These are phyloP conservation scores for Nyctereutes procyonoides DNA, from an alignment of 2,113 vertebrate genomes.

Conservation along the genomic window DNA sequence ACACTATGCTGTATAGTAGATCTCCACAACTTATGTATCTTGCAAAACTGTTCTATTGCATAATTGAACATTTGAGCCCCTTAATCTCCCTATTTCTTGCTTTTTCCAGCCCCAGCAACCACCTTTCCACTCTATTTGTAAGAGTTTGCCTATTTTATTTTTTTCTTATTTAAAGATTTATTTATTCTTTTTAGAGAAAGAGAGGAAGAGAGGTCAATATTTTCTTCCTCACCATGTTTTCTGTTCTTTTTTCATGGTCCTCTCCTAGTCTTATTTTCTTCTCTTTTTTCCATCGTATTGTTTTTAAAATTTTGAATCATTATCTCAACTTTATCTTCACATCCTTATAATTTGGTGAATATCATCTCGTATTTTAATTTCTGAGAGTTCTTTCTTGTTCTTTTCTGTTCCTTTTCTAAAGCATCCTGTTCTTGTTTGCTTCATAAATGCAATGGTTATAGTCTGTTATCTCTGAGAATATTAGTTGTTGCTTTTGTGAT, in stretches of 20 bases:
- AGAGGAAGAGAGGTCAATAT: neutral
- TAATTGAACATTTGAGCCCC: neutral
- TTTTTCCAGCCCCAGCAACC: neutral
- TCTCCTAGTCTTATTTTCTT: neutral
- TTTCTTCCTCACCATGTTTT: neutral
- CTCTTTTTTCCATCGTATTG: neutral
- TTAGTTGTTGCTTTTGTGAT: neutral
- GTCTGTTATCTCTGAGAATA: neutral
- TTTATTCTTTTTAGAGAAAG: neutral
- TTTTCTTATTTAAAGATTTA: neutral
- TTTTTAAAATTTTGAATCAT: neutral
- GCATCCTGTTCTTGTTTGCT: neutral
- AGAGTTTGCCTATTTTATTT: neutral
- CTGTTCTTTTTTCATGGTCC: neutral
- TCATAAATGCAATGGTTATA: neutral
- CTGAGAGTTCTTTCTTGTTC: neutral
- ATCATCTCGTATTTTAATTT: neutral
- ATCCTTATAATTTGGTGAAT: neutral
- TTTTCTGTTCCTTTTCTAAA: slow-evolving; percentile 10
- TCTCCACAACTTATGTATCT: neutral
- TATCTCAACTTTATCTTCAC: neutral
- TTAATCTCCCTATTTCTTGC: neutral
- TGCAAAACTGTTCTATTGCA: too few species aligned
- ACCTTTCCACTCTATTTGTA: neutral
- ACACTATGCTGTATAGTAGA: neutral